Evolutionary conservation across 2,797 vertebrate species (phyloP), one percentile per base, ranked within the genome.

Genomic region (Odontamblyopus rebecca): DNA sequence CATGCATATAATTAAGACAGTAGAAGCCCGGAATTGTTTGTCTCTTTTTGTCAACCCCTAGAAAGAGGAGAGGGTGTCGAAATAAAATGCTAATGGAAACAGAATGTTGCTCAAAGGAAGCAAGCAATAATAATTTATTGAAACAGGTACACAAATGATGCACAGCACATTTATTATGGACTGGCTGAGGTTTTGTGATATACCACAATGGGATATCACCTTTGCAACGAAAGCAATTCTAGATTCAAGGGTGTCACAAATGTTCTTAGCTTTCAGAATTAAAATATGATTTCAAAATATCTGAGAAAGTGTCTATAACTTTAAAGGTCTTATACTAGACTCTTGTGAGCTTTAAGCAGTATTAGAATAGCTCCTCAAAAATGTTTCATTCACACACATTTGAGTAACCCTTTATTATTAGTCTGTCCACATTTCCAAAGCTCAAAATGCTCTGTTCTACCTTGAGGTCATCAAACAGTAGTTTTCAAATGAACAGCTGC

Each of bases 1-100:
- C 82, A 92, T 92, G 85, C 81, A 89, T 88, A 89, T 85, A 82
- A 88, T 90, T 92, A 92, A 87, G 80, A 90, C 87, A 85, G 86
- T 87, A 83, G 81, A 76, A 88, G 68, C 82, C 78, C 67, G 76
- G 67, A 79, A 85, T 80, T 85, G 79, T 85, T 83, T 86, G 79
- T 85, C 73, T 86, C 83, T 79, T 84, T 84, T 84, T 77, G 78
- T 86, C 79, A 84, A 81, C 68, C 41, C 63, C 73, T 74, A 70
- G 76, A 26, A 80, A 79, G 67, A 88, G 78, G 86, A 87, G 82
- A 85, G 78, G 81, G 71, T 83, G 81, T 88, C 82, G 90, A 89
- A 89, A 88, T 88, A 82, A 77, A 76, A 86, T 79, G 81, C 86
- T 89, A 91, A 93, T 92, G 78, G 90, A 88, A 91, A 81, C 81